phyloP scores from a whole-genome alignment of 1,140 invertebrate species.

The Acromyrmex echinatior region DNA sequence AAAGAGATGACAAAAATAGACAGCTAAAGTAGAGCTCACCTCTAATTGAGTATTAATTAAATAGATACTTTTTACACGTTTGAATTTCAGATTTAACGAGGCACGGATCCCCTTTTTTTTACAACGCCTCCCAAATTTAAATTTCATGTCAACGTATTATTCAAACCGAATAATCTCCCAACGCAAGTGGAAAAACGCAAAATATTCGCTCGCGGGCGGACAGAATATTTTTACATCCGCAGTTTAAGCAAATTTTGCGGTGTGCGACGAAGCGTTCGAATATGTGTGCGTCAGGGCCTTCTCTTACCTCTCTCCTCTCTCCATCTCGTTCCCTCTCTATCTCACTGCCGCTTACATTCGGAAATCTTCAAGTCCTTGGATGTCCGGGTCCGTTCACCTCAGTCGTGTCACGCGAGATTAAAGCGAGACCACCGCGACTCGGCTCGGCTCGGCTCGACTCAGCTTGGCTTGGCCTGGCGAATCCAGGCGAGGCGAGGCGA shows the following conservation, averaged over 20 bases:
- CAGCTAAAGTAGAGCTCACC: neutral
- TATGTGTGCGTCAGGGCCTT: neutral
- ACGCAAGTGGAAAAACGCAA: conserved; percentile 13
- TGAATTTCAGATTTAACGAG: conserved; percentile 8
- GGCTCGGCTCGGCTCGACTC: neutral
- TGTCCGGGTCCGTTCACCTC: conserved; percentile 54
- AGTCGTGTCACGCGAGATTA: conserved; percentile 71
- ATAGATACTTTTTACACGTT: neutral
- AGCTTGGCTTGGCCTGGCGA: conserved; percentile 1
- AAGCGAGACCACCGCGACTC: conserved; percentile 61
- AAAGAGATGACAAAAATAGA: neutral
- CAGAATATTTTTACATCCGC: conserved; percentile 1
- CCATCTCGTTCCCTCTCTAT: neutral
- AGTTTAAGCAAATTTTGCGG: conserved; percentile 1
- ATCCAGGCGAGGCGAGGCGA: neutral
- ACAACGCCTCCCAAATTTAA: conserved; percentile 1
- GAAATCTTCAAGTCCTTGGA: conserved; percentile 59
- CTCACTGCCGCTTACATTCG: conserved; percentile 27
- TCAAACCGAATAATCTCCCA: neutral
- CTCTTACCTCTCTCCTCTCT: neutral
- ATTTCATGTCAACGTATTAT: neutral
- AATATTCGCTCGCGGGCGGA: neutral
- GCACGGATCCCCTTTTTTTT: neutral
- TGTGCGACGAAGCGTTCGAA: neutral
- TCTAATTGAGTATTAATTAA: conserved; percentile 14